Evolutionary conservation across 2,797 vertebrate genomes (phyloP).

Genomic region (Anabacerthia variegaticeps): DNA sequence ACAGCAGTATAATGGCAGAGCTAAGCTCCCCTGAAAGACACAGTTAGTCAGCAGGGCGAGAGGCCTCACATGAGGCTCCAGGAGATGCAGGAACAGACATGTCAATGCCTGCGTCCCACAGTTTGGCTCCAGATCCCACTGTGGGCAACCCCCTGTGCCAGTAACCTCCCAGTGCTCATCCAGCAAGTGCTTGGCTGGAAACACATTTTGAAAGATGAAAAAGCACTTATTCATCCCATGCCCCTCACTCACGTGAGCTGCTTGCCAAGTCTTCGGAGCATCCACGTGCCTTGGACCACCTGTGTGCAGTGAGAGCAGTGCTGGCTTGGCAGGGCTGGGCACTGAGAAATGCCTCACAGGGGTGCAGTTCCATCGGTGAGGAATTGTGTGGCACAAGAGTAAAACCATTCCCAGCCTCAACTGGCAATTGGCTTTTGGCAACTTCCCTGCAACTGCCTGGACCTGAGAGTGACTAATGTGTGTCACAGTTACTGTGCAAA

Average conservation of each 20-base stretch:
- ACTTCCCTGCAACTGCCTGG: not conserved
- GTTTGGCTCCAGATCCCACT: accelerated
- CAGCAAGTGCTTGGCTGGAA: not conserved
- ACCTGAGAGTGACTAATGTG: accelerated
- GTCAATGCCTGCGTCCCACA: accelerated
- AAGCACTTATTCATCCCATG: accelerated
- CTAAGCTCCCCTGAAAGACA: not conserved
- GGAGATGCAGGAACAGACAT: not conserved
- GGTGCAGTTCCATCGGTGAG: not conserved
- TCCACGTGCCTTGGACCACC: accelerated
- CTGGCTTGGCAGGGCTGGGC: accelerated
- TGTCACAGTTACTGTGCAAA: accelerated
- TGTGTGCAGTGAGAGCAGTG: not conserved
- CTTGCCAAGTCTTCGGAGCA: not conserved
- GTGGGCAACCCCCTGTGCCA: not conserved
- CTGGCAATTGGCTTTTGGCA: accelerated
- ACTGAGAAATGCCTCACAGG: accelerated
- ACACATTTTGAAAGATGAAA: accelerated
- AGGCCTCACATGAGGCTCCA: not conserved
- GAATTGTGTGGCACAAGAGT: not conserved
- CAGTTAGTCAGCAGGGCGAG: not conserved
- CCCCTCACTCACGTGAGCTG: accelerated
- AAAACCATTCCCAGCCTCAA: not conserved
- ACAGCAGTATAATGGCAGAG: not conserved
- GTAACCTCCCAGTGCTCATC: accelerated